These are phyloP conservation scores for Magallana angulata DNA, from an alignment of 1,140 invertebrate species.

Conservation along the genomic window DNA sequence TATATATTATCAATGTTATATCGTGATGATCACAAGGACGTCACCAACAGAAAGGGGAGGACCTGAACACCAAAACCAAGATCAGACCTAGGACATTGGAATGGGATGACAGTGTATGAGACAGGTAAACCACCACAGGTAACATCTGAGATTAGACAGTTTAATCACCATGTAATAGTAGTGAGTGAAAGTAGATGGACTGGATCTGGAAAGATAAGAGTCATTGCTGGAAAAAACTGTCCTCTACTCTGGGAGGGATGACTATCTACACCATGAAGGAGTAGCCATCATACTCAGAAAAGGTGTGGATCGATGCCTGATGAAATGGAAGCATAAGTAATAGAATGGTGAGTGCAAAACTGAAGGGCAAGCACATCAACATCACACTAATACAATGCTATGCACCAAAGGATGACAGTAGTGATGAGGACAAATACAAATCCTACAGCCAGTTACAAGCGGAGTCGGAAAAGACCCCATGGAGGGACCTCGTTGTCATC, in stretches of 20 bases:
- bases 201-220: slow-evolving; percentile 47
- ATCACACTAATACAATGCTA: slow-evolving; percentile 50
- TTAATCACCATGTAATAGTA: slow-evolving; percentile 51
- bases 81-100: slow-evolving; percentile 61
- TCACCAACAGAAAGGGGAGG: slow-evolving; percentile 49
- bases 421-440: neutral
- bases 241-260: slow-evolving; percentile 38
- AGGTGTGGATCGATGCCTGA: slow-evolving; percentile 29
- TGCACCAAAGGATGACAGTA: slow-evolving; percentile 45
- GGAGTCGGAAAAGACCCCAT: neutral
- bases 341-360: slow-evolving; percentile 43
- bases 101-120: slow-evolving; percentile 58
- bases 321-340: slow-evolving; percentile 52
- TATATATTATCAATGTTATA: too few species aligned
- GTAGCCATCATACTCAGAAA: slow-evolving; percentile 48
- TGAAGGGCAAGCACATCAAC: slow-evolving; percentile 43
- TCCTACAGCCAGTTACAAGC: slow-evolving; percentile 41
- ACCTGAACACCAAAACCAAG: slow-evolving; percentile 56
- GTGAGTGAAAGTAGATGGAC: slow-evolving; percentile 56
- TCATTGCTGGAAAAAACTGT: slow-evolving; percentile 42
- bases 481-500: neutral
- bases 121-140: slow-evolving; percentile 55
- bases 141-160: slow-evolving; percentile 54
- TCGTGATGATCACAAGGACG: slow-evolving; percentile 3
- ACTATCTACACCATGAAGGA: slow-evolving; percentile 48